A percentile compares a stretch with the other conserved stretches of the same genome.
Conservation (phyloP, 2,888 invertebrate genomes). For the Drosophila cognata region DNA sequence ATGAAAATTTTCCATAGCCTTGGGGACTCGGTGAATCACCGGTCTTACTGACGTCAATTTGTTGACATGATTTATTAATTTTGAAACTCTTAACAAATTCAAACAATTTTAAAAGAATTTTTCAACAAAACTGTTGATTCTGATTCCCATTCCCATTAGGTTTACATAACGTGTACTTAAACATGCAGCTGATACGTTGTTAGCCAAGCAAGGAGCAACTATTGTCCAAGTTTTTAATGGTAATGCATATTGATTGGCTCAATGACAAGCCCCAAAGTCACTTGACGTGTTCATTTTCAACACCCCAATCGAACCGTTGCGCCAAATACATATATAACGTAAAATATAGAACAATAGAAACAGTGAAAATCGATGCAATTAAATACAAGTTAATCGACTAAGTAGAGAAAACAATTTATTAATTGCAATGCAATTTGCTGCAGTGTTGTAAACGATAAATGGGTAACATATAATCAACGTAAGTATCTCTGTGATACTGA, state of each 20-base stretch:
- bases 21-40: slow-evolving; percentile 13
- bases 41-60: slow-evolving; percentile 15
- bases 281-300: slow-evolving; percentile 28
- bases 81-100: neutral
- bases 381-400: slow-evolving; percentile 37
- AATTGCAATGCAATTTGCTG: slow-evolving; percentile 44
- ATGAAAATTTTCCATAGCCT: slow-evolving; percentile 46
- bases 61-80: neutral
- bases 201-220: slow-evolving; percentile 1
- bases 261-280: slow-evolving; percentile 11
- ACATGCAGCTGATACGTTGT: slow-evolving; percentile 6
- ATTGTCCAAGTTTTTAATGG: slow-evolving; percentile 26
- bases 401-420: slow-evolving; percentile 9
- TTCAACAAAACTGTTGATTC: neutral
- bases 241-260: slow-evolving; percentile 27
- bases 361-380: slow-evolving; percentile 19
- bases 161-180: neutral
- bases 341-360: slow-evolving; percentile 6
- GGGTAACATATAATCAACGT: slow-evolving; percentile 49
- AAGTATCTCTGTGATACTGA: slow-evolving; percentile 44
- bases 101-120: neutral
- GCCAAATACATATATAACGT: slow-evolving; percentile 2
- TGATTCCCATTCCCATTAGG: neutral
- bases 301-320: slow-evolving; percentile 11
- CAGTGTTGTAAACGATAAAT: slow-evolving; percentile 45